Evolutionary conservation across 2,888 invertebrate species (phyloP), one percentile per base, ranked within the genome.

Genomic region (Idaea biselata): DNA sequence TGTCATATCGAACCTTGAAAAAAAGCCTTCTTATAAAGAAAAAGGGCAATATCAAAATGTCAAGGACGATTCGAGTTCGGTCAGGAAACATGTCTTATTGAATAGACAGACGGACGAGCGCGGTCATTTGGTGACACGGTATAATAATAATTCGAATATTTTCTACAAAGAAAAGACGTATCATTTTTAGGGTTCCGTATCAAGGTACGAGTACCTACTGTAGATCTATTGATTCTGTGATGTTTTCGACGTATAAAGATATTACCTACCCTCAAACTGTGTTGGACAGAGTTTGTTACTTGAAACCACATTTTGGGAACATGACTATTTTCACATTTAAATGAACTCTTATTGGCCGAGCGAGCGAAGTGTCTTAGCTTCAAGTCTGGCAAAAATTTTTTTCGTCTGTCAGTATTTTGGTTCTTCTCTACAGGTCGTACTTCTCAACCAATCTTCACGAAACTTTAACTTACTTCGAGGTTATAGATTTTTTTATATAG

Each of bases 81-180:
- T 8, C 44, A 44, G 44, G 44, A 44, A 44, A 44, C 44, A 44
- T 44, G 44, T 44, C 44, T 44, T 44, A 44, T 44, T 44, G 44
- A 44, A 44, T 44, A 44, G 44, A 44, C 44, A 44, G 44, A 44
- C 44, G 44, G 44, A 44, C 44, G 44, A 44, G 8, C 44, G 8
- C 44, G 44, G 44, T 44, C 44, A 44, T 44, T 44, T 44, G 44
- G 14, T 44, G 44, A 44, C 44, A 44, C 44, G 44, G 44, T 44
- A 44, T 44, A 8, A 44, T 44, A 44, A 44, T 44, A 44, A 44
- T 44, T 14, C 44, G 44, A 44, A 44, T 44, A 44, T 44, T 44
- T 44, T 44, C 44, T 11, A 44, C 14, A 8, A 14, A 14, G 60
- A 71, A 44, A 44, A 44, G 44, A 44, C 8, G 44, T 44, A 5